Evolutionary conservation across 2,888 invertebrate genomes (phyloP).

Genomic region (Esperia sulphurella): DNA sequence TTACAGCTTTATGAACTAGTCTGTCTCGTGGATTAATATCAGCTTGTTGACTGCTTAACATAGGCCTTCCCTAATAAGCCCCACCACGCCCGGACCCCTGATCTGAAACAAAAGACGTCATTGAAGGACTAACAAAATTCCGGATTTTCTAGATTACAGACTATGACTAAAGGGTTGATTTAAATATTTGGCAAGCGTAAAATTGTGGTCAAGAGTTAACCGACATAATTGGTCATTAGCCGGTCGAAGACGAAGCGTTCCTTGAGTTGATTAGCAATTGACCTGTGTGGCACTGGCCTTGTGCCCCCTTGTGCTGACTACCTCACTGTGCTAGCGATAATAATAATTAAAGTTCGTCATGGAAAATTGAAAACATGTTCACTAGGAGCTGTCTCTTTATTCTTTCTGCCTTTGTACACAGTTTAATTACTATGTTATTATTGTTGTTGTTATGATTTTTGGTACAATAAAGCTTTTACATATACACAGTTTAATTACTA

Average conservation of each 20-base stretch:
- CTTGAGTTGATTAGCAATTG: constrained; percentile 71
- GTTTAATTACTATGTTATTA: too few species aligned
- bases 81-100: too few species aligned
- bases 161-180: not conserved
- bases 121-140: too few species aligned
- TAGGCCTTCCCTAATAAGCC: too few species aligned
- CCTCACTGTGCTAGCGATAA: not conserved
- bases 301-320: constrained; percentile 13
- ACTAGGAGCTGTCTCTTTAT: constrained; percentile 5
- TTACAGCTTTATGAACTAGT: too few species aligned
- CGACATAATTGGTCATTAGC: constrained; percentile 66
- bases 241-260: constrained; percentile 44
- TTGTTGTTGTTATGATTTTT: too few species aligned
- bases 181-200: constrained; percentile 40
- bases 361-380: not conserved
- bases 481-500: too few species aligned
- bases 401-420: not conserved
- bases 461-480: too few species aligned
- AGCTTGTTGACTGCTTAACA: too few species aligned
- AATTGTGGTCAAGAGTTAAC: constrained; percentile 66
- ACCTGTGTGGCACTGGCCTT: constrained; percentile 51
- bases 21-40: too few species aligned
- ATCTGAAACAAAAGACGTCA: too few species aligned
- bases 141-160: not conserved
- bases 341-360: not conserved